Base-by-base conservation (phyloP, 2,888 invertebrate species). In the Drosophila greeni region DNA sequence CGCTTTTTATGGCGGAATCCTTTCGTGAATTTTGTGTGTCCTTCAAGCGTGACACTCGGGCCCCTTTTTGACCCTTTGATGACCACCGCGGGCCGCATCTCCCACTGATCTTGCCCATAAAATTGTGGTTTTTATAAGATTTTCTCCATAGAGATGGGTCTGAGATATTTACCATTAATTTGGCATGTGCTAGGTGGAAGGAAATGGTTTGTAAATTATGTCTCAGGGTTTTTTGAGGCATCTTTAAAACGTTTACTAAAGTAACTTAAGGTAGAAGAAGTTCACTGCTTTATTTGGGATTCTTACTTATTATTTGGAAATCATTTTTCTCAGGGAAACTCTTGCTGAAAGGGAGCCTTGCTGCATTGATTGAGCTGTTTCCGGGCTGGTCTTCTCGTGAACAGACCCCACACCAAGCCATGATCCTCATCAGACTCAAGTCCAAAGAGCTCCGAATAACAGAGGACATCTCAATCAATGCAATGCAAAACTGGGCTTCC, bases 1-100 rank as follows among this genome's bases (percentile, higher is more conserved):
- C 67, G 59, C 61, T 81, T 75, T 82, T 84, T 79, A 76, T 82
- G 77, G 75, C 81, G 69, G 57, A 58, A 67, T 70, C 67, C 70
- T 69, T 69, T 67, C 23, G 45, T 31, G 45, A 8, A 47, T 14
- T 20, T 43, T 1, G 31, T 14, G 7, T 52, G 62, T 64, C 62
- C 62, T 37, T 51, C 26, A 40, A 18, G 60, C 61, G 61, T 61
- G 48, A 48, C 60, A 31, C 47, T 34, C 47, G 26, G 40, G 47
- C 26, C 37, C 16, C 12, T 11, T 6, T 33, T 6, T 34, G 29
- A 31, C 51, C 34, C 62, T 61, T 62, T 62, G 61, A 62, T 62
- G 51, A 18, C 61, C 40, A 64, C 61, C 61, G 61, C 31, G 1
- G 5, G 14, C 24, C n/a, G 31, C 53, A 54, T 34, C 53, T 43